Base-by-base conservation (phyloP, 1,140 invertebrate genomes). In the Aphaenogaster ashmeadi region DNA sequence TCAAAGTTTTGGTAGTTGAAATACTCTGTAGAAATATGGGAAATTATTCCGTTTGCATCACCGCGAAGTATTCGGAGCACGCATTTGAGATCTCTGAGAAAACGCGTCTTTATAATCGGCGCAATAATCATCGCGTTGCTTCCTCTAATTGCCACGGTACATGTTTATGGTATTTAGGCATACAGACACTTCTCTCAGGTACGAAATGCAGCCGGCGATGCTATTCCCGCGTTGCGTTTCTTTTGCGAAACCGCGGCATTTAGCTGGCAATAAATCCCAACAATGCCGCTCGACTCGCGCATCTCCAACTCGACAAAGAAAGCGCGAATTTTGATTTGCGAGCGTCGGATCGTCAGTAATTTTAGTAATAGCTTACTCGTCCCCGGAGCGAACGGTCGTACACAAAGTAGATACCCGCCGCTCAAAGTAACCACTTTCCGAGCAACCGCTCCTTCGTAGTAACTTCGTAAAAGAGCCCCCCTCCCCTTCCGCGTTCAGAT, bases 291-390 rank as follows among this genome's bases (percentile, higher is more conserved):
- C 71, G 79, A 79, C 81, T 83, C 84, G 87, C 74, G 60, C 60
- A 88, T 85, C 89, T 54, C 72, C 60, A 88, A 38, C 88, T 54
- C 72, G 66, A 81, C 89, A 87, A 91, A 92, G 91, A 93, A 94
- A 92, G 91, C 88, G 92, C 90, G 91, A 93, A 95, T 95, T 94
- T 95, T 95, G 95, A 95, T 95, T 95, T 95, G 95, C 92, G 94
- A 95, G 93, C 93, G 91, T 93, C 92, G 92, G 94, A 95, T 94
- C 93, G 94, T 92, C 91, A 91, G 94, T 95, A 95, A 95, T 95
- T 95, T 95, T 90, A 93, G 94, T 95, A 95, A 95, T 95, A 94
- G 94, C 94, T 95, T 91, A 94, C 94, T 94, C 93, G 89, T 91
- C 92, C 91, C 78, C 88, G 41, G 27, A 84, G 89, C 92, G 89